phyloP scores from a whole-genome alignment of 2,113 vertebrate species.

The Chelonoidis abingdonii region DNA sequence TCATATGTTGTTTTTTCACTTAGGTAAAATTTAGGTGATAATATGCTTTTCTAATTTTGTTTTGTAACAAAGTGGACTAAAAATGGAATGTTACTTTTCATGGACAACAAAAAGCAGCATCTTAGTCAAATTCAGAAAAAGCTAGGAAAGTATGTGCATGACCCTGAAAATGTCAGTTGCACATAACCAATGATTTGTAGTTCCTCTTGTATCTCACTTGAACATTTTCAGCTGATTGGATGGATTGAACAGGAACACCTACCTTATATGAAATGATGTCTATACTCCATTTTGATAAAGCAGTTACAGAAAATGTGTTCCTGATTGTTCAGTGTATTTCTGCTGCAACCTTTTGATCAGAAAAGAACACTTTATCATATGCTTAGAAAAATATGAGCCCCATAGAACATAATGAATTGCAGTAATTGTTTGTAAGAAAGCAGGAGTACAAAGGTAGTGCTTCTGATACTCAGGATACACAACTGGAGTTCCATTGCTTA shows the following conservation, averaged over 20 bases:
- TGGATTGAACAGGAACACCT: neutral
- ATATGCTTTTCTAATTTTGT: neutral
- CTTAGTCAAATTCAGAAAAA: neutral
- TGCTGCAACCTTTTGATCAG: neutral
- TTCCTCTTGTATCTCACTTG: neutral
- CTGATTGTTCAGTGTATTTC: neutral
- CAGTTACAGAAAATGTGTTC: neutral
- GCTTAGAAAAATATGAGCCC: neutral
- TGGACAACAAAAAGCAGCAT: neutral
- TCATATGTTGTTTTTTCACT: neutral
- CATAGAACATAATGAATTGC: neutral
- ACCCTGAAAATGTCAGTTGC: neutral
- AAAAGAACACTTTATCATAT: neutral
- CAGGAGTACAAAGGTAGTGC: fast-evolving
- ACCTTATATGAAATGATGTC: neutral
- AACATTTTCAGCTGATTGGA: neutral
- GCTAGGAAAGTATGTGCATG: neutral
- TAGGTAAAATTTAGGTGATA: neutral
- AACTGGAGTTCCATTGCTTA: neutral
- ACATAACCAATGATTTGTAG: neutral
- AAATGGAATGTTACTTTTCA: neutral
- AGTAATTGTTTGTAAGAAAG: neutral
- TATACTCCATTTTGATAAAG: neutral
- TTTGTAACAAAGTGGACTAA: neutral
- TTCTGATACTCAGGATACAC: neutral